Conservation (phyloP, 2,113 vertebrate species). For the Oryzias javanicus region DNA sequence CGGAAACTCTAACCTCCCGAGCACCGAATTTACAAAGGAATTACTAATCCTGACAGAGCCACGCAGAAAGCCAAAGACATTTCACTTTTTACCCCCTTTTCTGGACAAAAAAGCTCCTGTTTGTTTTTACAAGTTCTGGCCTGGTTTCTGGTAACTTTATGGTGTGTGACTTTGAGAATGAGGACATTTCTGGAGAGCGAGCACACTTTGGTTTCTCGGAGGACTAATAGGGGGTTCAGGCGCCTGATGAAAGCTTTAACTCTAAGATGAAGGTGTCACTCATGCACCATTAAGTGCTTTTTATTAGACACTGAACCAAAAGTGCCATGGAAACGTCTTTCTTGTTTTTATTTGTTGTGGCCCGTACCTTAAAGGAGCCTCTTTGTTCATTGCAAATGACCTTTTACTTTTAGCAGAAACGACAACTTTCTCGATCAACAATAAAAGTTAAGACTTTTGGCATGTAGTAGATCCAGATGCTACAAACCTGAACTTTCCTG, state of each 20-base stretch:
- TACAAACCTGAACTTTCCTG: slow-evolving; percentile 90
- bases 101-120: slow-evolving; percentile 27
- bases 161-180: background rate
- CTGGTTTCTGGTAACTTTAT: slow-evolving; percentile 7
- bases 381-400: slow-evolving; percentile 4
- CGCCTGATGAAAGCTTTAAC: slow-evolving; percentile 7
- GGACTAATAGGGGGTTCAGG: slow-evolving; percentile 1
- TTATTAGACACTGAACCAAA: slow-evolving; percentile 12
- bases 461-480: background rate
- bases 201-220: slow-evolving; percentile 13
- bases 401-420: slow-evolving; percentile 1
- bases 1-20: slow-evolving; percentile 4
- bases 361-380: background rate
- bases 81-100: slow-evolving; percentile 11
- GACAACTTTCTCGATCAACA: background rate
- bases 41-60: background rate
- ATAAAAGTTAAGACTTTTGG: background rate
- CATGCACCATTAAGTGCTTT: slow-evolving; percentile 16
- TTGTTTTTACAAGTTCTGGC: slow-evolving; percentile 43
- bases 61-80: slow-evolving; percentile 10
- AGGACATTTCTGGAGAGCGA: slow-evolving; percentile 35
- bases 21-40: background rate
- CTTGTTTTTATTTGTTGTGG: slow-evolving; percentile 28
- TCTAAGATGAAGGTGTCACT: slow-evolving; percentile 10
- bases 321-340: slow-evolving; percentile 27